Base-by-base conservation (phyloP, 1,140 invertebrate genomes). In the Triops longicaudatus region DNA sequence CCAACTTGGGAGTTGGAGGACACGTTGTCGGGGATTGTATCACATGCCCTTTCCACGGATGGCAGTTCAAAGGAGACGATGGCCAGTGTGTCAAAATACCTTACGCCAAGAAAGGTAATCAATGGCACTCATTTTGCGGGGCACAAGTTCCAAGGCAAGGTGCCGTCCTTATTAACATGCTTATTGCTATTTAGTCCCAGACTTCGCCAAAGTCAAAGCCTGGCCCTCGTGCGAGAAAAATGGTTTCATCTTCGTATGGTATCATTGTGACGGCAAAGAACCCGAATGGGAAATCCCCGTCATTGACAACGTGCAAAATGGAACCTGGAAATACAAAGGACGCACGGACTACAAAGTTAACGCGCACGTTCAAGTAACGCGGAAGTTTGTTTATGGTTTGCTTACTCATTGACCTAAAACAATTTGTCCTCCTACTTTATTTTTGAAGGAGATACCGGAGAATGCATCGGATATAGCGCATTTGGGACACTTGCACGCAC, bases 391-490 rank as follows among this genome's bases (percentile, higher is more conserved):
- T 17, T 75, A 42, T 42, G 12, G n/a, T 31, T 14, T 14, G 14
- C 14, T 73, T 22, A 26, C 26, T 6, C 14, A 31, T 73, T 37
- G 27, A 26, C 12, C 12, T 73, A n/a, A 22, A 3, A 42, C 9
- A n/a, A 7, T 73, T 10, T 22, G 22, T 73, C 17, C 3, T 73
- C 26, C 28, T 73, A n/a, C 17, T 11, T 11, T 9, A 11, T 31
- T 26, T 31, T 1, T 75, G 11, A 82, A 96, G 91, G 95, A 97
- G 81, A 93, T 97, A 72, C 93, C 94, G 0, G 94, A 97, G 84
- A 97, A 97, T 81, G 95, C 93, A 0, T 92, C 93, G 0, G 95
- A 97, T 82, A 85, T 91, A 1, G 90, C 90, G 0, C 95, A 97
- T 82, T 85, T 97, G 12, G 87, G 87, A 74, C 87, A 90, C 0